A percentile compares a stretch with the other conserved stretches of the same genome.
phyloP scores from a whole-genome alignment of 1,140 invertebrate genomes.

The Hyphantria cunea region DNA sequence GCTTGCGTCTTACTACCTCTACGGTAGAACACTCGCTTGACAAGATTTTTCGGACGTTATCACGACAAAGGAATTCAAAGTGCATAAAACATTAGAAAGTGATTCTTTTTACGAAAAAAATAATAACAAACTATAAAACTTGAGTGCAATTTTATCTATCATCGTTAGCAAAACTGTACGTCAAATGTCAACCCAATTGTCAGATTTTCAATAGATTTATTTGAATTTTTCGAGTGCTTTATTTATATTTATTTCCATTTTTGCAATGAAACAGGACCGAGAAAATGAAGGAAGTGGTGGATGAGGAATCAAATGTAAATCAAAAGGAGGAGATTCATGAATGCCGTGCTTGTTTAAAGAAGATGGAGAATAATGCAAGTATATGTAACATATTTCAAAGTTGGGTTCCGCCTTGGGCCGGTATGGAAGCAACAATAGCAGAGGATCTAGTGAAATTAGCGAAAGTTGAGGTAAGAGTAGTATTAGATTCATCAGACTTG shows the following conservation, averaged over 20 bases:
- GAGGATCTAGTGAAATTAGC: constrained; percentile 60
- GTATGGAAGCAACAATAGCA: constrained; percentile 54
- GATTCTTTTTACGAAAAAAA: too few relatives aligned
- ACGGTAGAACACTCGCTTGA: too few relatives aligned
- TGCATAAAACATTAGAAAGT: too few relatives aligned
- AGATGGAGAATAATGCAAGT: constrained; percentile 32
- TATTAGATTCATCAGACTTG: background rate
- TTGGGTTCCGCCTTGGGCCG: constrained; percentile 57
- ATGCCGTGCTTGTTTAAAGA: constrained; percentile 61
- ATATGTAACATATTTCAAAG: constrained; percentile 54
- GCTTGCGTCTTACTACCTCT: too few relatives aligned
- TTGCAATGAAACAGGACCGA: constrained; percentile 6
- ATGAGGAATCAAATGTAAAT: background rate
- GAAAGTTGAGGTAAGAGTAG: constrained; percentile 47
- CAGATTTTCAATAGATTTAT: background rate
- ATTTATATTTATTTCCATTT: constrained; percentile 9
- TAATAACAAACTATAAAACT: too few relatives aligned
- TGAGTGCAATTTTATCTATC: constrained; percentile 18
- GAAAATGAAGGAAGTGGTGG: constrained; percentile 7
- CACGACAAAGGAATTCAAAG: too few relatives aligned
- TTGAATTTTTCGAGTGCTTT: constrained; percentile 13
- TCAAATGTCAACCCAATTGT: constrained; percentile 25
- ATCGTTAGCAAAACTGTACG: constrained; percentile 23
- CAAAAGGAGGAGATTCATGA: constrained; percentile 28
- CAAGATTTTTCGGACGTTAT: too few relatives aligned